Conservation (phyloP, 64 coral and sea anemone species). For the Montipora foliosa region DNA sequence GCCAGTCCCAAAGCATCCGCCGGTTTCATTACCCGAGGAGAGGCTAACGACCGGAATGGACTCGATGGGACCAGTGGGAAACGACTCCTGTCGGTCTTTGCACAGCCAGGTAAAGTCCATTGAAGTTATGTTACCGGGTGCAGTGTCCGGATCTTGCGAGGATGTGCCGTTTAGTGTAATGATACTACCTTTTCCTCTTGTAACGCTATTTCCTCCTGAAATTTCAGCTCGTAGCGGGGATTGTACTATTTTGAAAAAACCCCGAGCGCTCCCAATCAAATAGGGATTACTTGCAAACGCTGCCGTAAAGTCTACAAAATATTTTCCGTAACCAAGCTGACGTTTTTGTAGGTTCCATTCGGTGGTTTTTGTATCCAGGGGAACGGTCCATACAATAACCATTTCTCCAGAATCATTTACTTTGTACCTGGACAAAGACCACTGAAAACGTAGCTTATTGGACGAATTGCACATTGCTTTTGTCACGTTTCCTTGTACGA, state of each 20-base stretch:
- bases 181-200: conserved; percentile 16
- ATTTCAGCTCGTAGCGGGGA: conserved; percentile 56
- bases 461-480: conserved; percentile 19
- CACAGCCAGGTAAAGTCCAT: conserved; percentile 63
- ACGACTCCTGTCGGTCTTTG: too few species aligned
- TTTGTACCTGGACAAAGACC: conserved; percentile 16
- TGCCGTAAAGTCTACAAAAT: conserved; percentile 61
- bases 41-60: too few species aligned
- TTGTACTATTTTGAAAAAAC: conserved; percentile 14
- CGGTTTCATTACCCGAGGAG: too few species aligned
- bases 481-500: conserved; percentile 9
- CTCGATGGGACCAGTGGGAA: too few species aligned
- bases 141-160: conserved; percentile 69
- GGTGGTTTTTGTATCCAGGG: not conserved
- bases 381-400: not conserved
- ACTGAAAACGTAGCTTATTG: conserved; percentile 1
- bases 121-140: conserved; percentile 13
- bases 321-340: conserved; percentile 18
- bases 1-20: too few species aligned
- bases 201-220: conserved; percentile 51
- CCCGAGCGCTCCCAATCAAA: not conserved
- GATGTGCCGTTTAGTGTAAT: conserved; percentile 57
- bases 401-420: not conserved
- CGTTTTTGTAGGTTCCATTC: conserved; percentile 66
- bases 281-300: conserved; percentile 10